phyloP scores from a whole-genome alignment of 2,113 vertebrate species.

The Pyrgilauda ruficollis region DNA sequence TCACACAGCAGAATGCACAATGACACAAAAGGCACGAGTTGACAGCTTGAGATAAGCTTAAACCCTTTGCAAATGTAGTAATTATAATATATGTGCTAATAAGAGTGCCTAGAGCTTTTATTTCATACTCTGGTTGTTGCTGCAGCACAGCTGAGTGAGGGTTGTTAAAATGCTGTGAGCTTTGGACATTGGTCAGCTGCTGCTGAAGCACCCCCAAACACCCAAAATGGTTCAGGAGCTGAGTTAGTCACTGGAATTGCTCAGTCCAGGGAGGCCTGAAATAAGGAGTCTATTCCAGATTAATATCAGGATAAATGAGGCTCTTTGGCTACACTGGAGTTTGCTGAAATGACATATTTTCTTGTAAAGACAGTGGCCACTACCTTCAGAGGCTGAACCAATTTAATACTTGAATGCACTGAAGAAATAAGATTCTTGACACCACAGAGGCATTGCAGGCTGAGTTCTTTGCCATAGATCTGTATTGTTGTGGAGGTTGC shows the following conservation, averaged over 20 bases:
- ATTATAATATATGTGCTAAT: background rate
- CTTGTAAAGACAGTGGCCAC: background rate
- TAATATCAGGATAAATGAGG: background rate
- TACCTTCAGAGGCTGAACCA: background rate
- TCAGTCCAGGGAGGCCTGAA: background rate
- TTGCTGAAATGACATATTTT: background rate
- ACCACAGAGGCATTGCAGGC: background rate
- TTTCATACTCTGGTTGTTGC: background rate
- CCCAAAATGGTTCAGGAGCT: background rate
- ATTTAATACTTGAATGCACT: background rate
- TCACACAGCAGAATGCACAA: background rate
- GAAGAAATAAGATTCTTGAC: background rate
- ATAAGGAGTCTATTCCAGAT: background rate
- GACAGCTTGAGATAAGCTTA: slow-evolving; percentile 6
- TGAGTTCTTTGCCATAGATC: background rate
- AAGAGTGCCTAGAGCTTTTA: background rate
- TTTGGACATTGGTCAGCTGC: background rate
- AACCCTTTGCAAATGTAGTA: background rate
- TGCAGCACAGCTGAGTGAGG: background rate
- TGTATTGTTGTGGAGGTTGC: background rate
- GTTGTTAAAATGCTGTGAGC: background rate
- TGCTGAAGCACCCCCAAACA: background rate
- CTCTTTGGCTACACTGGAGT: background rate
- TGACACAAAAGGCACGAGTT: background rate
- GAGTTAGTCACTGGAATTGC: background rate